Evolutionary conservation across 2,113 vertebrate species (phyloP).

Genomic region (Aplodontia rufa): DNA sequence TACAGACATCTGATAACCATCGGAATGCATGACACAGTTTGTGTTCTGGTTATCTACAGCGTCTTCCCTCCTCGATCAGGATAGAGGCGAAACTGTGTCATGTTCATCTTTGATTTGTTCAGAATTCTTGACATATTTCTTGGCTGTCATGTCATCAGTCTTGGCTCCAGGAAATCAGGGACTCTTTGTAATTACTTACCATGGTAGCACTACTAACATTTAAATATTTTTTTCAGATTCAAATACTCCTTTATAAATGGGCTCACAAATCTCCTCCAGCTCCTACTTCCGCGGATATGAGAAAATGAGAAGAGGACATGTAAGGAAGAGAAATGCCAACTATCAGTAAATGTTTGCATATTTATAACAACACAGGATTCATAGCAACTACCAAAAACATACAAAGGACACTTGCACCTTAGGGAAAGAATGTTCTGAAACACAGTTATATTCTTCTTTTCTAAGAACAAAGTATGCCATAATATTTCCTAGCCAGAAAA

Average conservation of each 20-base stretch:
- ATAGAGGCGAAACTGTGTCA: background rate
- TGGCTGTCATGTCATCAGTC: background rate
- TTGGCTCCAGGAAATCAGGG: background rate
- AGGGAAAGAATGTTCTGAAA: background rate
- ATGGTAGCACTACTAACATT: background rate
- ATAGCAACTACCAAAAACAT: background rate
- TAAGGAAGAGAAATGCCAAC: background rate
- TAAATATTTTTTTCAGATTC: conserved; percentile 4
- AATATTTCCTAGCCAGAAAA: conserved; percentile 31
- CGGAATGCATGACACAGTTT: background rate
- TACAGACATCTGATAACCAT: background rate
- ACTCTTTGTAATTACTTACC: background rate
- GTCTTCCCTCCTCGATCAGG: background rate
- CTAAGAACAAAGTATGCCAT: background rate
- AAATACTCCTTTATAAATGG: background rate
- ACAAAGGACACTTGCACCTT: background rate
- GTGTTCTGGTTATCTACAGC: background rate
- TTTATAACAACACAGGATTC: background rate
- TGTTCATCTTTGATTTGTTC: background rate
- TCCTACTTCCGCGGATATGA: background rate
- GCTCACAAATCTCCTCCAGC: background rate
- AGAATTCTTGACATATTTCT: background rate
- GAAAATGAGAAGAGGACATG: background rate
- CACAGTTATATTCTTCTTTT: conserved; percentile 15
- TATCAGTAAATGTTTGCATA: background rate